These are phyloP conservation scores for Petrophora chlorosata DNA, from an alignment of 2,888 invertebrate genomes.

Conservation along the genomic window DNA sequence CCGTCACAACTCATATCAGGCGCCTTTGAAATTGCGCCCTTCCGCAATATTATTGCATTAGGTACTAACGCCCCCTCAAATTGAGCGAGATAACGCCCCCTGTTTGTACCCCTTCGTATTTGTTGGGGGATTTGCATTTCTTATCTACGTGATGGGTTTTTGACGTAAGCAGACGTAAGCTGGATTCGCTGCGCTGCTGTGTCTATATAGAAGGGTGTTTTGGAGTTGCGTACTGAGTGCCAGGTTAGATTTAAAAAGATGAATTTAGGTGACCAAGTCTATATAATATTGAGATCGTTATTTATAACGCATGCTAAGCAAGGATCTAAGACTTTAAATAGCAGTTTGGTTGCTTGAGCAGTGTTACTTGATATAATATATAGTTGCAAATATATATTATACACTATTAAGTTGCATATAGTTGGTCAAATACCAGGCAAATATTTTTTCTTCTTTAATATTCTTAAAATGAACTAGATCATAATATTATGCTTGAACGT, in stretches of 20 bases:
- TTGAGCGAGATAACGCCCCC: conserved; percentile 59
- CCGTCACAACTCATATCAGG: conserved; percentile 47
- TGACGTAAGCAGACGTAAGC: conserved; percentile 46
- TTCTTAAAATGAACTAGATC: no score
- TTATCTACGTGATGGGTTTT: conserved; percentile 48
- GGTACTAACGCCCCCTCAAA: conserved; percentile 49
- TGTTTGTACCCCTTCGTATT: conserved; percentile 51
- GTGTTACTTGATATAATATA: no score
- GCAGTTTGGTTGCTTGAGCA: no score
- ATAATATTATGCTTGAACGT: no score
- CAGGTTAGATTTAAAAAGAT: neutral
- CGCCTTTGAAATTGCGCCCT: conserved; percentile 53
- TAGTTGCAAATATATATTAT: no score
- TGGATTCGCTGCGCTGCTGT: conserved; percentile 27
- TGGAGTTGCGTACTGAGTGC: neutral
- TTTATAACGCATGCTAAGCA: no score
- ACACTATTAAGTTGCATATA: no score
- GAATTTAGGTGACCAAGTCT: no score
- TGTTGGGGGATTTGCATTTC: conserved; percentile 58
- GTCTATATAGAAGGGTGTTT: conserved; percentile 6
- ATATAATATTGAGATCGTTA: no score
- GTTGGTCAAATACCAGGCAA: no score
- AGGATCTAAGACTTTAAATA: no score
- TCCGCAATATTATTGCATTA: conserved; percentile 53
- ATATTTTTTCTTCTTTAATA: no score